These are phyloP conservation scores for Cuniculus paca DNA, from an alignment of 2,797 vertebrate species.

Conservation along the genomic window DNA sequence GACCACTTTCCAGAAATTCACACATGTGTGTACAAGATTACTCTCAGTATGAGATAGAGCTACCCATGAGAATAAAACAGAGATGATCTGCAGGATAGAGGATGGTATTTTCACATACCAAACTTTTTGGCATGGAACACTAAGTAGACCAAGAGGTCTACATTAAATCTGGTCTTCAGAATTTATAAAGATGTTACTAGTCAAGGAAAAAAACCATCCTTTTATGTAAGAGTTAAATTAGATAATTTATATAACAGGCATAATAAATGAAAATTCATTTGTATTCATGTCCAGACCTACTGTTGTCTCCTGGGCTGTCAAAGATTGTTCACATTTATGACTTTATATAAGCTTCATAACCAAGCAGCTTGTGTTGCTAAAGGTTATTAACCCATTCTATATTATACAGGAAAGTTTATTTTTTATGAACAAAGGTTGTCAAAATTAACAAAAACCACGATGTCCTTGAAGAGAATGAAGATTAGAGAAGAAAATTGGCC, in stretches of 20 bases:
- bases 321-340: neutral
- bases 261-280: neutral
- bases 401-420: neutral
- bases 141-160: neutral
- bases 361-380: neutral
- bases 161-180: neutral
- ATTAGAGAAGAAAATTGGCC: neutral
- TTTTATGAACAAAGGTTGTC: neutral
- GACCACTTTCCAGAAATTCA: neutral
- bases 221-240: neutral
- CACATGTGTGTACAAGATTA: neutral
- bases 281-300: neutral
- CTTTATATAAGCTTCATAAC: neutral
- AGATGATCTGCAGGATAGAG: neutral
- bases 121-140: neutral
- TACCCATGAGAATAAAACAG: neutral
- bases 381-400: neutral
- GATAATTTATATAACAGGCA: neutral
- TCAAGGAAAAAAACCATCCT: neutral
- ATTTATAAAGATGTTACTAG: neutral
- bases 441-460: neutral
- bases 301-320: neutral
- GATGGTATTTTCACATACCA: neutral
- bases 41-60: neutral
- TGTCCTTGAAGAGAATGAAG: neutral